Evolutionary conservation across 1,140 invertebrate species (phyloP).

Genomic region (Drosophila seguyi): DNA sequence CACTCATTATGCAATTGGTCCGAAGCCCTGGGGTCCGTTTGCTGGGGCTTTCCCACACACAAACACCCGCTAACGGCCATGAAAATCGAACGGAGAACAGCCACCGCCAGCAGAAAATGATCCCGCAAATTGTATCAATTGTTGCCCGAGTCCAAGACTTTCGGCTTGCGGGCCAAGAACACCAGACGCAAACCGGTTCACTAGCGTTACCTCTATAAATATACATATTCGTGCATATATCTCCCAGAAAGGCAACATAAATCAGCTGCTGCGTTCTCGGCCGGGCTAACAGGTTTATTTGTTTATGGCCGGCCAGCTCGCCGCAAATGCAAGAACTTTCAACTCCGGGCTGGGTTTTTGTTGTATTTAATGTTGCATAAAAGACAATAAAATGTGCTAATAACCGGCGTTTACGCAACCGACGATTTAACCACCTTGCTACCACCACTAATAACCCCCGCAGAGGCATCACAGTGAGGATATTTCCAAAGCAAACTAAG

Average conservation of each 20-base stretch:
- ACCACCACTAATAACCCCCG: background rate
- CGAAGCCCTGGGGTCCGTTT: constrained; percentile 16
- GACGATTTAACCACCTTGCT: constrained; percentile 25
- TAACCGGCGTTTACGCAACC: constrained; percentile 21
- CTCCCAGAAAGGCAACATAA: constrained; percentile 61
- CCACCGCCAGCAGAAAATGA: constrained; percentile 41
- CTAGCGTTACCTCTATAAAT: constrained; percentile 29
- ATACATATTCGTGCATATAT: constrained; percentile 36
- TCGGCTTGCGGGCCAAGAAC: constrained; percentile 42
- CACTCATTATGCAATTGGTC: constrained; percentile 48
- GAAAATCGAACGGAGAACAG: constrained; percentile 8
- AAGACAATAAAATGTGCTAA: constrained; percentile 39
- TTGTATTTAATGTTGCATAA: constrained; percentile 16
- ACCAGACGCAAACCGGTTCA: constrained; percentile 62
- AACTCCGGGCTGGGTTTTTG: constrained; percentile 33
- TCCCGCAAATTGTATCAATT: constrained; percentile 78
- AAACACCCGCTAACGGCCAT: constrained; percentile 53
- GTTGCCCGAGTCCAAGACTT: constrained; percentile 54
- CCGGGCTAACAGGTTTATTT: constrained; percentile 75
- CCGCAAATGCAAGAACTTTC: constrained; percentile 51
- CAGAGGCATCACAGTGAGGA: constrained; percentile 33
- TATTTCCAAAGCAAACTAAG: constrained; percentile 24
- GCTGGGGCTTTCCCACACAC: constrained; percentile 65
- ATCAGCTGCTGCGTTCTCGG: constrained; percentile 63
- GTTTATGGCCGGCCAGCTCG: constrained; percentile 51